These are phyloP conservation scores for Liodrosophila aerea DNA, from an alignment of 2,888 invertebrate genomes.

Conservation along the genomic window DNA sequence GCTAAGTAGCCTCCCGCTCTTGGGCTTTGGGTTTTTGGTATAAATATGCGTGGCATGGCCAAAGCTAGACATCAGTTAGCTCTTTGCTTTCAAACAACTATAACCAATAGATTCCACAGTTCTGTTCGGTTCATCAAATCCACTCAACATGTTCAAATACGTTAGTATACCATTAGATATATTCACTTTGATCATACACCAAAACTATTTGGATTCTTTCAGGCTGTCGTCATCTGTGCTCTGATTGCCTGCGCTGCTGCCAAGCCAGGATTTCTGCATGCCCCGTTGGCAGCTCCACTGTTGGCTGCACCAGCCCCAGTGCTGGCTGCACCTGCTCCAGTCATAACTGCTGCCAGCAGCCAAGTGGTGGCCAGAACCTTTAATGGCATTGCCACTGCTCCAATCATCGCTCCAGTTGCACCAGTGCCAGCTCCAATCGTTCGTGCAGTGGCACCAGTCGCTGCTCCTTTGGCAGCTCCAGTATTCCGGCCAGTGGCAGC, in stretches of 20 bases:
- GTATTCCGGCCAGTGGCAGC: slow-evolving; percentile 31
- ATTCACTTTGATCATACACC: too few species aligned
- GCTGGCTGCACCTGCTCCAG: slow-evolving; percentile 69
- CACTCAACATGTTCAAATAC: slow-evolving; percentile 67
- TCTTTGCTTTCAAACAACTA: slow-evolving; percentile 36
- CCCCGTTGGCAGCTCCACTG: slow-evolving; percentile 51
- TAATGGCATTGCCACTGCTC: slow-evolving; percentile 73
- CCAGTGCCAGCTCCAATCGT: slow-evolving; percentile 33
- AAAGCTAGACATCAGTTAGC: slow-evolving; percentile 55
- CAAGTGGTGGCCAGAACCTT: slow-evolving; percentile 70
- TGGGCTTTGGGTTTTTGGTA: slow-evolving; percentile 31
- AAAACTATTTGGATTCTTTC: background rate
- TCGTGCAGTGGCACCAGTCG: slow-evolving; percentile 26
- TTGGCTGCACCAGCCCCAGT: slow-evolving; percentile 68
- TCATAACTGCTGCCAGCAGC: slow-evolving; percentile 74
- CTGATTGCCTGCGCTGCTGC: slow-evolving; percentile 69
- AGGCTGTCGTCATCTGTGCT: slow-evolving; percentile 71
- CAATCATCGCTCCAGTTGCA: slow-evolving; percentile 51
- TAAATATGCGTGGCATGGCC: slow-evolving; percentile 52
- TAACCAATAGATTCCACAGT: slow-evolving; percentile 12
- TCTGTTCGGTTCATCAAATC: slow-evolving; percentile 29
- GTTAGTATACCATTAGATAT: slow-evolving; percentile 47
- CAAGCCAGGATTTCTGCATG: slow-evolving; percentile 63
- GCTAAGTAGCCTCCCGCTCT: slow-evolving; percentile 41
- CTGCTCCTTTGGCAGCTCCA: slow-evolving; percentile 23